phyloP scores from a whole-genome alignment of 2,113 vertebrate genomes.

The Phaethon lepturus region DNA sequence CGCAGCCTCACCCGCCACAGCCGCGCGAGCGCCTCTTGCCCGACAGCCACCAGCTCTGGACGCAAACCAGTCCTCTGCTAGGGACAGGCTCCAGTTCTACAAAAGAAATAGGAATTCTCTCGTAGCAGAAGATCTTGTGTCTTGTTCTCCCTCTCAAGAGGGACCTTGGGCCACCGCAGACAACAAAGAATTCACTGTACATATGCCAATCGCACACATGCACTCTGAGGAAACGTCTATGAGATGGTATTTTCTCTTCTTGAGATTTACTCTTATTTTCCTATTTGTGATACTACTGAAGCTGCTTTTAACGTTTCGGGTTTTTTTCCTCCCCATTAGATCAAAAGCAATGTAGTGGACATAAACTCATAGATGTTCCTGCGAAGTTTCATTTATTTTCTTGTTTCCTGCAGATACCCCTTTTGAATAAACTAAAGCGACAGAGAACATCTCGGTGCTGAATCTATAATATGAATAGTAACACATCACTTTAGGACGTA shows the following conservation, averaged over 20 bases:
- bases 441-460: neutral
- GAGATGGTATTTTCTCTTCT: neutral
- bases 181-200: neutral
- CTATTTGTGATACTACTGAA: neutral
- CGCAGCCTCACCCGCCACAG: neutral
- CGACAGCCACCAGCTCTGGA: neutral
- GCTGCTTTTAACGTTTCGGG: neutral
- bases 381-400: neutral
- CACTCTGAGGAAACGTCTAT: neutral
- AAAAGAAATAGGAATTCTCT: neutral
- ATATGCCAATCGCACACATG: neutral
- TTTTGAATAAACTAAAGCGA: neutral
- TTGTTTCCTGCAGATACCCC: neutral
- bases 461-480: neutral
- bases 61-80: neutral
- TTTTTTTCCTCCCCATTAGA: neutral
- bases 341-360: neutral
- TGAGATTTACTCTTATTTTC: neutral
- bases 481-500: neutral
- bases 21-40: rapidly evolving
- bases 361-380: neutral
- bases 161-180: neutral
- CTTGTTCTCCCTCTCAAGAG: neutral
- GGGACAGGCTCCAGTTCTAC: neutral
- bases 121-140: neutral